Evolutionary conservation across 2,888 invertebrate genomes (phyloP).

Genomic region (Apamea monoglypha): DNA sequence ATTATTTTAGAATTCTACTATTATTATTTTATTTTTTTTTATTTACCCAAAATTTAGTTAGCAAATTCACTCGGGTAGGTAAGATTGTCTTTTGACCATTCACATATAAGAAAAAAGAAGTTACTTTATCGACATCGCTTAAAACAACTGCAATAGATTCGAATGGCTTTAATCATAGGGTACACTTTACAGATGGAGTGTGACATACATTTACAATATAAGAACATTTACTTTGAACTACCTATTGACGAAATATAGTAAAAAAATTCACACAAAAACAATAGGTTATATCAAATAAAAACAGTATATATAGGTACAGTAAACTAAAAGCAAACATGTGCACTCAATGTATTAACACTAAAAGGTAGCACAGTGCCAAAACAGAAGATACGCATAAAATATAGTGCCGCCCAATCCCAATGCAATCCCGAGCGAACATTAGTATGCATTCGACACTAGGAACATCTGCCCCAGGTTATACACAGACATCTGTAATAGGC

Average conservation of each 20-base stretch:
- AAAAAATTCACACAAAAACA: neutral
- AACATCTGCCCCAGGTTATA: slow-evolving; percentile 43
- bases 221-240: neutral
- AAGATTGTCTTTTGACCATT: neutral
- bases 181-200: neutral
- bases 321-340: neutral
- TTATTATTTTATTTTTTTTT: neutral
- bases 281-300: neutral
- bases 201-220: neutral
- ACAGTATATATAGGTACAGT: neutral
- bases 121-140: neutral
- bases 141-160: slow-evolving; percentile 1
- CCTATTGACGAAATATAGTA: neutral
- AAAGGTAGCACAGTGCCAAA: slow-evolving; percentile 13
- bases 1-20: neutral
- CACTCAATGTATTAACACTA: neutral
- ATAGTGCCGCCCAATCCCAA: slow-evolving; percentile 31
- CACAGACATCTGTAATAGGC: slow-evolving; percentile 17
- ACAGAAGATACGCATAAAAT: slow-evolving; percentile 10
- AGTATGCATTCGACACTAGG: slow-evolving; percentile 59
- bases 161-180: neutral
- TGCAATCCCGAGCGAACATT: slow-evolving; percentile 45
- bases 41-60: too few species aligned
- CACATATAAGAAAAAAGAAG: neutral
- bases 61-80: neutral